A percentile compares a stretch with the other conserved stretches of the same genome.
phyloP scores from a whole-genome alignment of 2,888 invertebrate genomes.

The Myathropa florea region DNA sequence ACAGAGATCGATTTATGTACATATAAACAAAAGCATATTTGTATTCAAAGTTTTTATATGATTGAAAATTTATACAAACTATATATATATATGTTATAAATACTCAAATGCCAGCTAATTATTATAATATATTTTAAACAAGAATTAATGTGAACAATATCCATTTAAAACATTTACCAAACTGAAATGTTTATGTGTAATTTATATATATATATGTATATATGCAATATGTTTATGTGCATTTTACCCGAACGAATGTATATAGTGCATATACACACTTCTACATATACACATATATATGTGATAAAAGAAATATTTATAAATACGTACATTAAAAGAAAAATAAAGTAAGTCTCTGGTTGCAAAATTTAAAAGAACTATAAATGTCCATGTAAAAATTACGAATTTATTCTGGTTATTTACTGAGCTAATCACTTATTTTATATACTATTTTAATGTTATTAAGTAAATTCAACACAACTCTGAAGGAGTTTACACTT shows the following conservation, averaged over 20 bases:
- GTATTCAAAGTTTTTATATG: conserved; percentile 72
- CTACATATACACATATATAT: not conserved
- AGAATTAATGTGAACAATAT: conserved; percentile 66
- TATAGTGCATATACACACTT: not conserved
- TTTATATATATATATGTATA: conserved; percentile 60
- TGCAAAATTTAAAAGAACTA: conserved; percentile 70
- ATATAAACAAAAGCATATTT: conserved; percentile 53
- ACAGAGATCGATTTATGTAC: not conserved
- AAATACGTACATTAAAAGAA: conserved; percentile 67
- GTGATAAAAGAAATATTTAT: conserved; percentile 54
- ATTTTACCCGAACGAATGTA: not conserved
- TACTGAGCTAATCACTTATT: conserved; percentile 76
- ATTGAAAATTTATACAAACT: conserved; percentile 72
- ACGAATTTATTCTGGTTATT: conserved; percentile 72
- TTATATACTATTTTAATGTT: conserved; percentile 71
- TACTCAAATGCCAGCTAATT: conserved; percentile 73
- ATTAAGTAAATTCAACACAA: conserved; percentile 76
- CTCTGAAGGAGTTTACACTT: conserved; percentile 75
- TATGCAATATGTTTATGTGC: not conserved
- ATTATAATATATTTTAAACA: conserved; percentile 69
- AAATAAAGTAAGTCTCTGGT: conserved; percentile 71
- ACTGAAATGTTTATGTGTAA: conserved; percentile 65
- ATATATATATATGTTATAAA: conserved; percentile 71
- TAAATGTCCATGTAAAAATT: conserved; percentile 73
- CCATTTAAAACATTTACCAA: conserved; percentile 69